A percentile compares a stretch with the other conserved stretches of the same genome.
Evolutionary conservation across 1,140 invertebrate species (phyloP).

Genomic region (Drosophila parabipectinata): DNA sequence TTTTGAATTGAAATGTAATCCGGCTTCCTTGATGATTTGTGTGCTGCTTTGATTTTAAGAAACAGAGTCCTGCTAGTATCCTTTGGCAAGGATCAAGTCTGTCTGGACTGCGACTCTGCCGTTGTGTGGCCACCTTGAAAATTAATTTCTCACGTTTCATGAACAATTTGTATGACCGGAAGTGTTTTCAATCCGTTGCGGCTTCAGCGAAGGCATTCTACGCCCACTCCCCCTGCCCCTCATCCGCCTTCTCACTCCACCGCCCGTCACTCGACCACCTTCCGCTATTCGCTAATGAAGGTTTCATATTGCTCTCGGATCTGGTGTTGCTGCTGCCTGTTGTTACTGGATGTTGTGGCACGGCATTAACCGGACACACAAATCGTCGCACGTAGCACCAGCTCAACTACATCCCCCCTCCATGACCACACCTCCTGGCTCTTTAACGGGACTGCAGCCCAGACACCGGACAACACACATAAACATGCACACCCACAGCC

Average conservation of each 20-base stretch:
- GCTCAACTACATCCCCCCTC: conserved; percentile 38
- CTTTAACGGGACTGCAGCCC: conserved; percentile 36
- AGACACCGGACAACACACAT: conserved; percentile 19
- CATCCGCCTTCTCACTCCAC: background rate
- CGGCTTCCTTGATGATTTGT: too few species aligned
- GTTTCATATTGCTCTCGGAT: conserved; percentile 61
- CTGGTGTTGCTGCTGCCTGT: conserved; percentile 16
- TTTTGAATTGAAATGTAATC: too few species aligned
- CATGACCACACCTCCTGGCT: conserved; percentile 17
- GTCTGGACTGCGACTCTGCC: conserved; percentile 1
- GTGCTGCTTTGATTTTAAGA: background rate
- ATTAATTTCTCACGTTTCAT: conserved; percentile 76
- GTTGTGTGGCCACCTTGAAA: conserved; percentile 52
- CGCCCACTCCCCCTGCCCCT: background rate
- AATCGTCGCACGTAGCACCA: conserved; percentile 70
- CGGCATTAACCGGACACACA: conserved; percentile 32
- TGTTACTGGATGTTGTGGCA: conserved; percentile 29
- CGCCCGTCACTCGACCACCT: conserved; percentile 1
- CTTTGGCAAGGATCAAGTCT: background rate
- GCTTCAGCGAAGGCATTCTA: background rate
- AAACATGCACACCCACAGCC: conserved; percentile 3
- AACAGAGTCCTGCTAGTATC: background rate
- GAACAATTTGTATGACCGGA: conserved; percentile 74
- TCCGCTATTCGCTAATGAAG: conserved; percentile 60
- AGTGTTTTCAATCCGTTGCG: conserved; percentile 61